Evolutionary conservation across 2,797 vertebrate species (phyloP).

Genomic region (Catharus ustulatus): DNA sequence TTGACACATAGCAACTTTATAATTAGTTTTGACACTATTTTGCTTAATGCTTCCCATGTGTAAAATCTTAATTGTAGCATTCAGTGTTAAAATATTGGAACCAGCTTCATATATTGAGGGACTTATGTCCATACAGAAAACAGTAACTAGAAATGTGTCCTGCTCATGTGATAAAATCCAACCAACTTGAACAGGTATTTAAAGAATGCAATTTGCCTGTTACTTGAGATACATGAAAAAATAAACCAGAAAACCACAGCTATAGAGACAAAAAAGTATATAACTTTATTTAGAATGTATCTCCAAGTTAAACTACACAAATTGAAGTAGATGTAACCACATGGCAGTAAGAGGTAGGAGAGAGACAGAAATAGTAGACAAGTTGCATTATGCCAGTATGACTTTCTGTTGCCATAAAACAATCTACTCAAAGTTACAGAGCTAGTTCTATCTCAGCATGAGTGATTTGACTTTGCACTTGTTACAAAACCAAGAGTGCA

Average conservation of each 20-base stretch:
- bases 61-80: background rate
- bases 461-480: background rate
- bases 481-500: background rate
- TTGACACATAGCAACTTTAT: background rate
- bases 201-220: background rate
- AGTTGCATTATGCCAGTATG: background rate
- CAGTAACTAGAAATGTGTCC: background rate
- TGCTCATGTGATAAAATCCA: background rate
- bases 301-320: slow-evolving; percentile 29
- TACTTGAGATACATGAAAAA: background rate
- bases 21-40: background rate
- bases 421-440: background rate
- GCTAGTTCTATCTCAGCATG: background rate
- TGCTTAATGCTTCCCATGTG: background rate
- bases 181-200: background rate
- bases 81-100: background rate
- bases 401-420: background rate
- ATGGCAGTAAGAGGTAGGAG: slow-evolving; percentile 27
- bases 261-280: slow-evolving; percentile 45
- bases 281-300: slow-evolving; percentile 45
- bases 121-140: background rate
- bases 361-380: slow-evolving; percentile 1
- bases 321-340: background rate
- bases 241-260: background rate
- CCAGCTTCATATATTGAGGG: background rate